These are phyloP conservation scores for Phortica magna DNA, from an alignment of 2,888 invertebrate species.

Conservation along the genomic window DNA sequence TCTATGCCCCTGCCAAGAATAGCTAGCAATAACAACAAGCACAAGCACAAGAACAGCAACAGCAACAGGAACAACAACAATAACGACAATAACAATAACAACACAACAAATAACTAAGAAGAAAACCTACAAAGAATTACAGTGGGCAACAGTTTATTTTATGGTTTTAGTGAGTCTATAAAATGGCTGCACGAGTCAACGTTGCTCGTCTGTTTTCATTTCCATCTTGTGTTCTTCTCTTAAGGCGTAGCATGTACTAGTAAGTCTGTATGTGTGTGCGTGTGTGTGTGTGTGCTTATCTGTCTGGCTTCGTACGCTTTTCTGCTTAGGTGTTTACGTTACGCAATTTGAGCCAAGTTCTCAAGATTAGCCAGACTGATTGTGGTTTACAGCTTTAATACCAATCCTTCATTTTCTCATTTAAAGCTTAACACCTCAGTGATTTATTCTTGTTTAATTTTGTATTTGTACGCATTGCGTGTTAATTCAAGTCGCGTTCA, in stretches of 20 bases:
- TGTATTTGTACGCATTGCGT: neutral
- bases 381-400: neutral
- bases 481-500: too few species aligned
- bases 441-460: slow-evolving; percentile 6
- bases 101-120: slow-evolving; percentile 39
- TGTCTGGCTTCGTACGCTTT: neutral
- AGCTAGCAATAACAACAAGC: slow-evolving; percentile 3
- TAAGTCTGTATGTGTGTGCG: too few species aligned
- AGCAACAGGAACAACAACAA: slow-evolving; percentile 5
- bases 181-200: neutral
- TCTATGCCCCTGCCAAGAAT: slow-evolving; percentile 24
- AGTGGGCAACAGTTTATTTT: slow-evolving; percentile 38
- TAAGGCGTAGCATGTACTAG: too few species aligned
- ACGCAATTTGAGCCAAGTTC: neutral
- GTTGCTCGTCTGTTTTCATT: neutral
- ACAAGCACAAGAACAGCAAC: neutral
- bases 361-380: neutral
- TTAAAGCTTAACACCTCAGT: neutral
- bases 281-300: neutral
- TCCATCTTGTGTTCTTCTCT: too few species aligned
- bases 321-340: neutral
- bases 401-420: neutral
- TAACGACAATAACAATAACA: slow-evolving; percentile 12
- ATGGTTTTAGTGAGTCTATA: slow-evolving; percentile 20
- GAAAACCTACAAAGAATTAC: slow-evolving; percentile 52